These are phyloP conservation scores for Planiliza haematocheilus DNA, from an alignment of 2,113 vertebrate genomes.

Conservation along the genomic window DNA sequence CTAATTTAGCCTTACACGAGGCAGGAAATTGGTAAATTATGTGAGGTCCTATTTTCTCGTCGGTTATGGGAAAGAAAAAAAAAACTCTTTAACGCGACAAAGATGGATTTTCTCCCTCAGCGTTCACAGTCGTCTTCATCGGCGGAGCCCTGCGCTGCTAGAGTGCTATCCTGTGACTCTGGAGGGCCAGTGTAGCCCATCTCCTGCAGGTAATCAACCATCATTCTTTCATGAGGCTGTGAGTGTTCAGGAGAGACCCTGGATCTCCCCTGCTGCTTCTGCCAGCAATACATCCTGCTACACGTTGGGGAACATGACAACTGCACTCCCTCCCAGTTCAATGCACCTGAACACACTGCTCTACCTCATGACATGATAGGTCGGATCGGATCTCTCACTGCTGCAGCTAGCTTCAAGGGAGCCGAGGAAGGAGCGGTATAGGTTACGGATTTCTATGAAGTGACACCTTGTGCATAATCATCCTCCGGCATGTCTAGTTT, in stretches of 20 bases:
- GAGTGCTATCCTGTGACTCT: slow-evolving; percentile 51
- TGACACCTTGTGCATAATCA: slow-evolving; percentile 3
- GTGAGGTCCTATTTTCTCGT: slow-evolving; percentile 13
- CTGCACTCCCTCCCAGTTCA: slow-evolving; percentile 73
- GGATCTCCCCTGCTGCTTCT: slow-evolving; percentile 72
- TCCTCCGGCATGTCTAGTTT: neutral
- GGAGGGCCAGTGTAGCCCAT: slow-evolving; percentile 67
- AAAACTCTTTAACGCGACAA: neutral
- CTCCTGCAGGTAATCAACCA: slow-evolving; percentile 82
- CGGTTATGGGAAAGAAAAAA: neutral
- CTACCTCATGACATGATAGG: slow-evolving; percentile 65
- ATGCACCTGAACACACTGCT: slow-evolving; percentile 71
- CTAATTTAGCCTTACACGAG: no score
- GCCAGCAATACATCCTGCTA: slow-evolving; percentile 78
- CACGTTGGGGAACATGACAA: slow-evolving; percentile 82
- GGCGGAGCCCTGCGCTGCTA: slow-evolving; percentile 19
- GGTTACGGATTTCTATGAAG: slow-evolving; percentile 25
- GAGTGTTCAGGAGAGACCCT: slow-evolving; percentile 79
- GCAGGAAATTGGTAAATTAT: neutral
- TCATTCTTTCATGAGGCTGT: slow-evolving; percentile 81
- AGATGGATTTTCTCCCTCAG: slow-evolving; percentile 2
- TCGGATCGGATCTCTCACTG: slow-evolving; percentile 48
- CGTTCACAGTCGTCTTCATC: slow-evolving; percentile 25
- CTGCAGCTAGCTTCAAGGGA: slow-evolving; percentile 23
- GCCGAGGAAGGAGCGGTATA: slow-evolving; percentile 4